Conservation (phyloP, 2,888 invertebrate genomes). For the Ceramica pisi region DNA sequence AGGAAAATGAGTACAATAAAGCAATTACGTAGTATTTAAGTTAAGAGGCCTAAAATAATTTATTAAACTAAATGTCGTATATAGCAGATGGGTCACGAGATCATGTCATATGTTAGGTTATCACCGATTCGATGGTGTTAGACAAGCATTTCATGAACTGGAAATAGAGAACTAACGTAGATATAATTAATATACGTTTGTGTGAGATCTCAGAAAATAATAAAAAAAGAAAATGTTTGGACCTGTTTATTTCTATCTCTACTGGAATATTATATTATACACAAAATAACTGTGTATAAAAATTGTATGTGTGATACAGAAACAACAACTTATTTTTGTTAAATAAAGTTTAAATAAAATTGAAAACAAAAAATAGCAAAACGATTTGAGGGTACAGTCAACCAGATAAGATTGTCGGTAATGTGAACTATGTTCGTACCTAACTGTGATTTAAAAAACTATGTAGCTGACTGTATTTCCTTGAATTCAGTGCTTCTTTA, state of each 20-base stretch:
- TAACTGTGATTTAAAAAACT: slow-evolving; percentile 12
- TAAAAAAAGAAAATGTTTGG: slow-evolving; percentile 13
- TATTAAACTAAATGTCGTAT: slow-evolving; percentile 67
- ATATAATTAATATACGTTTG: slow-evolving; percentile 34
- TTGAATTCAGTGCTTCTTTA: slow-evolving; percentile 37
- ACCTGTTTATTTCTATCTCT: slow-evolving; percentile 54
- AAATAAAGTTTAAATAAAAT: slow-evolving; percentile 39
- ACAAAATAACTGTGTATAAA: slow-evolving; percentile 37
- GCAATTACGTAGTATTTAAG: slow-evolving; percentile 75
- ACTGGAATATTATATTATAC: slow-evolving; percentile 44
- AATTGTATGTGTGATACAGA: slow-evolving; percentile 52
- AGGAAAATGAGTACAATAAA: slow-evolving; percentile 86
- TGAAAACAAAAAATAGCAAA: slow-evolving; percentile 26
- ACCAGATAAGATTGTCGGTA: slow-evolving; percentile 1
- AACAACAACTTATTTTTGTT: slow-evolving; percentile 66
- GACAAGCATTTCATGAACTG: slow-evolving; percentile 62
- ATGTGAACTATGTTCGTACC: slow-evolving; percentile 13
- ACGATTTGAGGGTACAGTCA: slow-evolving; percentile 41
- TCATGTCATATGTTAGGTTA: slow-evolving; percentile 62
- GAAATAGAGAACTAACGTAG: slow-evolving; percentile 51
- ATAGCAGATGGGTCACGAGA: slow-evolving; percentile 63
- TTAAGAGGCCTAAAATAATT: slow-evolving; percentile 79
- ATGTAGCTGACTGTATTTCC: slow-evolving; percentile 28
- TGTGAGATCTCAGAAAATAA: slow-evolving; percentile 54
- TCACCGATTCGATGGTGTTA: slow-evolving; percentile 64